phyloP scores from a whole-genome alignment of 2,113 vertebrate genomes.

The Electrona antarctica region DNA sequence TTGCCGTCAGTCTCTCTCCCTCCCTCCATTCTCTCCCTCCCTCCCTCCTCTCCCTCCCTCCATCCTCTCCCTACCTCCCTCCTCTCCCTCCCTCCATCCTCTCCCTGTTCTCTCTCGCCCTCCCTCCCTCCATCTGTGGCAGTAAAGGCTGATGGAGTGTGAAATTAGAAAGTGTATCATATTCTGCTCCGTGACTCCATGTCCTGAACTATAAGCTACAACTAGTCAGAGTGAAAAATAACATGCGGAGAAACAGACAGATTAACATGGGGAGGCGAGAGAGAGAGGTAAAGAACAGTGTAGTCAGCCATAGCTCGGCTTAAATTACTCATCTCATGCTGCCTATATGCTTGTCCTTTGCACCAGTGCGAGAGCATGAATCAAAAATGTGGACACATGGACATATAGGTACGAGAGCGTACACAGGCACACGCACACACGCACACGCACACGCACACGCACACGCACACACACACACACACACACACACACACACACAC shows the following conservation, averaged over 20 bases:
- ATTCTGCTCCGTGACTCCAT: constrained; percentile 76
- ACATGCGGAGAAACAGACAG: constrained; percentile 76
- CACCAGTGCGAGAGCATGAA: constrained; percentile 40
- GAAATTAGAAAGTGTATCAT: constrained; percentile 81
- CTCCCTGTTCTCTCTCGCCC: neutral
- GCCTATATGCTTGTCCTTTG: constrained; percentile 52
- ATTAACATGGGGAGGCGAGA: constrained; percentile 60
- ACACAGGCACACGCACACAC: constrained; percentile 7
- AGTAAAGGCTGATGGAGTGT: constrained; percentile 79
- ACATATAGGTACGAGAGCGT: no score
- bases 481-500: constrained; percentile 17
- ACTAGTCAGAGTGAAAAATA: constrained; percentile 77
- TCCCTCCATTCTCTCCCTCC: neutral
- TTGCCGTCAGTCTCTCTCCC: neutral
- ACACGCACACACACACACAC: constrained; percentile 13
- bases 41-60: neutral
- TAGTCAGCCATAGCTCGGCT: constrained; percentile 64
- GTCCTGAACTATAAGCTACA: constrained; percentile 75
- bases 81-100: constrained; percentile 11
- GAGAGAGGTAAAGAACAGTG: constrained; percentile 44
- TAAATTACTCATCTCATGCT: constrained; percentile 69
- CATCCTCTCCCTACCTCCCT: no score
- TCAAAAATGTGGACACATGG: constrained; percentile 28
- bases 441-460: neutral
- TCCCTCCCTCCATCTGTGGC: constrained; percentile 47